These are phyloP conservation scores for Micromussa lordhowensis DNA, from an alignment of 92 coral and sea anemone genomes.

Conservation along the genomic window DNA sequence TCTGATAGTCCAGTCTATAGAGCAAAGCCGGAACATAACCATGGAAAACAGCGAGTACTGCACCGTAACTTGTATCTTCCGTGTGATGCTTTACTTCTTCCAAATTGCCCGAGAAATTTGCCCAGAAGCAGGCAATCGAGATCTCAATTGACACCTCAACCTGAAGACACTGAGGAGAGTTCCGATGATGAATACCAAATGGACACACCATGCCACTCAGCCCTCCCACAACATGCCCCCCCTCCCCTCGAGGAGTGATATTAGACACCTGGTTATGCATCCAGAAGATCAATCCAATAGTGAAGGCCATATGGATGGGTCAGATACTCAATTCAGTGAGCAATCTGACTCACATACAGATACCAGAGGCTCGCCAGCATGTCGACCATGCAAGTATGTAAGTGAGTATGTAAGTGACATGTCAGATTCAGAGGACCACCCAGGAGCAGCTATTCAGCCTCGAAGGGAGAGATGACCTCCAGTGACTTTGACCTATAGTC, in stretches of 20 bases:
- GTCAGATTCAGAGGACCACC: conserved; percentile 7
- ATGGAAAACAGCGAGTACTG: conserved; percentile 52
- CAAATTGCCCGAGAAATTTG: neutral
- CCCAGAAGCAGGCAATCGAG: neutral
- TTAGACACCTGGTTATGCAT: too few species aligned
- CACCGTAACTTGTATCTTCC: conserved; percentile 72
- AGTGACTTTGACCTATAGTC: neutral
- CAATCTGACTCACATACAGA: neutral
- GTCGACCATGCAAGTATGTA: neutral
- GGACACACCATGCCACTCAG: neutral
- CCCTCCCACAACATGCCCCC: too few species aligned
- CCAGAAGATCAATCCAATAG: too few species aligned
- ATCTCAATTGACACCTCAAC: conserved; percentile 4
- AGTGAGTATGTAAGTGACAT: neutral
- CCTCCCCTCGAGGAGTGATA: too few species aligned
- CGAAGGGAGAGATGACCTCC: neutral
- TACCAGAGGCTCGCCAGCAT: neutral
- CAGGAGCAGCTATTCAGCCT: neutral
- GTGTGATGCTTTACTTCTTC: conserved; percentile 62
- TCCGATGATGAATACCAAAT: conserved; percentile 13
- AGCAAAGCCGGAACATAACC: conserved; percentile 52
- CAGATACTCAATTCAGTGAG: neutral
- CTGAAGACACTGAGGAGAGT: conserved; percentile 13
- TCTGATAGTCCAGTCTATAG: conserved; percentile 60
- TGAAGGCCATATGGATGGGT: too few species aligned